Evolutionary conservation across 2,888 invertebrate genomes (phyloP), one percentile per base, ranked within the genome.

Genomic region (Napeogenes inachia): DNA sequence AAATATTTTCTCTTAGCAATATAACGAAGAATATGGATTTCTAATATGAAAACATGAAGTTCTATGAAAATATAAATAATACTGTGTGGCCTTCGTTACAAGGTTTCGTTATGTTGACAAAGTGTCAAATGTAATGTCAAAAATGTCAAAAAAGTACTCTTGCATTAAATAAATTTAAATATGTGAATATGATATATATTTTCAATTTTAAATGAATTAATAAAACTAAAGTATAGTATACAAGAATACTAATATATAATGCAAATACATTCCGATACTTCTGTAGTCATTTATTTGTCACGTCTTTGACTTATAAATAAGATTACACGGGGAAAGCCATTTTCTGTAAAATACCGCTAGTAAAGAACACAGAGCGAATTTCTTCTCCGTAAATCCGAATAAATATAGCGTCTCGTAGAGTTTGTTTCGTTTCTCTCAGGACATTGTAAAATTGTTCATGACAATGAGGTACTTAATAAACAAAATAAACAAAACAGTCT

Each of bases 391-490:
- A 73, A 73, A 74, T 73, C 72, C 70, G 73, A 71, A 77, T 77
- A 77, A 77, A 79, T 79, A 79, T 75, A 72, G 73, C 68, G 73
- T 75, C 69, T 69, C 59, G 56, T 53, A 56, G 50, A 55, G 59
- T 63, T 61, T 59, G 59, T 66, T 50, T 55, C 53, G 54, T 45
- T 63, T 46, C 56, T 57, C 61, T 33, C 42, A 42, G 10, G 42
- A 10, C 30, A 54, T 13, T 46, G 30, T 56, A 33, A 58, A 33
- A n/a, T 12, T 54, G 30, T 33, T 21, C 32, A 33, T 42, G 42
- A 42, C 42, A 42, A 42, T 42, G 42, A 42, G 12, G 8, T 42
- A 42, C 8, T 10, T 42, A 42, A 42, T 42, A 42, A 12, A 42
- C 8, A 8, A 42, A 42, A 42, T 42, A 42, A 42, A 42, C 42